Evolutionary conservation across 2,888 invertebrate species (phyloP), one percentile per base, ranked within the genome.

Genomic region (Sesia bembeciformis): DNA sequence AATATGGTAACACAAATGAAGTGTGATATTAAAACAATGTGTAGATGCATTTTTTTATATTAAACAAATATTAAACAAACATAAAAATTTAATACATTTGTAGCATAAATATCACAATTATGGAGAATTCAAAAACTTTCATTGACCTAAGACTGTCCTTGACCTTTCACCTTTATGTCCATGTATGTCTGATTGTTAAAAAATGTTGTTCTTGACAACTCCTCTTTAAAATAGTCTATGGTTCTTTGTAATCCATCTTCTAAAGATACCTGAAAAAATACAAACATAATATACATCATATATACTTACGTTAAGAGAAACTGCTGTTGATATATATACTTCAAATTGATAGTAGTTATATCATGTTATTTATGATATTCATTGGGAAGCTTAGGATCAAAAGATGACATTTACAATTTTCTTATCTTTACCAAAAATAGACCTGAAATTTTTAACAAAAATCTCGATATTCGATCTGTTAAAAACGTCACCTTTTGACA

Each of bases 221-320:
- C 99, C 74, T 95, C 94, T 60, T 93, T 93, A 82, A 99, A 99
- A 81, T 98, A 99, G 58, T 95, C 93, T 57, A 99, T 96, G 40
- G 99, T 99, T 84, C 94, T 94, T 67, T 95, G 93, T 7, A 99
- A 91, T 40, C 99, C 99, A 56, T 93, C 93, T 78, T 94, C 92
- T 66, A 99, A 89, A 3, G 95, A 91, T 7, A 96, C 93, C 93
- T 95, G 79, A 56, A 79, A 72, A 54, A 56, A 63, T 56, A 55
- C 52, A 53, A 50, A 39, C 8, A 38, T 39, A 46, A 43, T 7
- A 23, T 23, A 23, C 2, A 23, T 23, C 2, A 23, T 23, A 23
- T 23, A 23, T 23, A 23, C 23, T 23, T 23, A 23, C 23, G 23
- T 23, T 23, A 23, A 23, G 23, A 23, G 23, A 23, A 23, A 23